Percentiles rank a stretch among this genome's conserved stretches.
These are phyloP conservation scores for Zingel zingel DNA, from an alignment of 2,113 vertebrate genomes.

Conservation along the genomic window DNA sequence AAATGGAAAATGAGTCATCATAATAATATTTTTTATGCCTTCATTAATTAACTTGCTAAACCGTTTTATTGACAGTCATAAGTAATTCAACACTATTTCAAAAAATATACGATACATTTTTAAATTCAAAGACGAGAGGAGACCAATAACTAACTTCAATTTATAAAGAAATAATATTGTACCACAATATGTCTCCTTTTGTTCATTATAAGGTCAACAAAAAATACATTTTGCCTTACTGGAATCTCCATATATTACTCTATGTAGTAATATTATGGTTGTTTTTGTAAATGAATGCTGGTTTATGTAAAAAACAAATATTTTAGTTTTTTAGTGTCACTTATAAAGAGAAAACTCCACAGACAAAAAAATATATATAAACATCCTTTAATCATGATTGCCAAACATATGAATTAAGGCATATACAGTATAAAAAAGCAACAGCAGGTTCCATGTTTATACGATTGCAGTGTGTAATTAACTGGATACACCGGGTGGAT, in stretches of 20 bases:
- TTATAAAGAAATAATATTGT: neutral
- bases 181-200: neutral
- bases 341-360: neutral
- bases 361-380: slow-evolving; percentile 81
- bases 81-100: neutral
- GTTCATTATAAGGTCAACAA: neutral
- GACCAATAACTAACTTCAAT: neutral
- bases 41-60: neutral
- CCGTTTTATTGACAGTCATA: too few relatives aligned
- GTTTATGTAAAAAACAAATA: neutral
- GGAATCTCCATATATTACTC: too few relatives aligned
- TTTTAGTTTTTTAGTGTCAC: neutral
- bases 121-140: neutral
- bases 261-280: neutral
- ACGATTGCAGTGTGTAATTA: slow-evolving; percentile 86
- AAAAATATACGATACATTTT: neutral
- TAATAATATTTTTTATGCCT: neutral
- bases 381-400: slow-evolving; percentile 97
- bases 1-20: neutral
- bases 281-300: neutral
- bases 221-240: too few relatives aligned
- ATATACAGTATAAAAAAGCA: slow-evolving; percentile 98
- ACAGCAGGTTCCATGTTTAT: slow-evolving; percentile 92
- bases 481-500: slow-evolving; percentile 88
- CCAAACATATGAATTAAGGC: slow-evolving; percentile 99